These are phyloP conservation scores for Linnaemya vulpina DNA, from an alignment of 2,888 invertebrate species.

Conservation along the genomic window DNA sequence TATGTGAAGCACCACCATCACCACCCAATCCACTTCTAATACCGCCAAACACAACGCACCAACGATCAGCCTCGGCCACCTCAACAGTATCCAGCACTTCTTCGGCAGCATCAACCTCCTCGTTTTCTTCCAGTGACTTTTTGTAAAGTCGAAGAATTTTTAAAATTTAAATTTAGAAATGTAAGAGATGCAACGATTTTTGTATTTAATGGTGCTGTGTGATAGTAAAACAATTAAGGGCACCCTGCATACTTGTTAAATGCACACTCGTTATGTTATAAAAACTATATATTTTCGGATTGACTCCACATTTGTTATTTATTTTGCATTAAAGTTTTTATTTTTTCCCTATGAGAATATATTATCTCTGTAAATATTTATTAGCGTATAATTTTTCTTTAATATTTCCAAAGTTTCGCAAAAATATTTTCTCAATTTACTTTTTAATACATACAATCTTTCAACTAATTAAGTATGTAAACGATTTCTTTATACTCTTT, in stretches of 20 bases:
- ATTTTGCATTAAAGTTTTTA: slow-evolving; percentile 35
- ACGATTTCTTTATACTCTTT: slow-evolving; percentile 16
- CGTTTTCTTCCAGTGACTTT: slow-evolving; percentile 71
- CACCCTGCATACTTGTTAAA: slow-evolving; percentile 65
- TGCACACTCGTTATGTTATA: slow-evolving; percentile 50
- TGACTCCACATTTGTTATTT: slow-evolving; percentile 57
- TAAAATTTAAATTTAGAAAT: background rate
- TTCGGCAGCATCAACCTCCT: slow-evolving; percentile 66
- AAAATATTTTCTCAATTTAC: slow-evolving; percentile 21
- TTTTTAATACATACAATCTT: slow-evolving; percentile 37
- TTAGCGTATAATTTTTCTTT: slow-evolving; percentile 36
- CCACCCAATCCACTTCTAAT: slow-evolving; percentile 73
- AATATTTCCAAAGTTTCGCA: slow-evolving; percentile 5
- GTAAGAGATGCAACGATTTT: background rate
- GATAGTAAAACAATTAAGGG: slow-evolving; percentile 48
- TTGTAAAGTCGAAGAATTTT: slow-evolving; percentile 52
- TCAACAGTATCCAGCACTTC: slow-evolving; percentile 72
- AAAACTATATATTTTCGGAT: slow-evolving; percentile 33
- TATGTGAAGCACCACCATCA: slow-evolving; percentile 75
- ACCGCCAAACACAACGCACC: slow-evolving; percentile 66
- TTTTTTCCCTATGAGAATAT: background rate
- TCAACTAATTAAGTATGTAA: background rate
- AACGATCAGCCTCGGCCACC: slow-evolving; percentile 73
- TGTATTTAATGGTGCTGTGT: slow-evolving; percentile 62
- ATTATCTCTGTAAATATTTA: slow-evolving; percentile 41